Evolutionary conservation across 2,888 invertebrate species (phyloP), one percentile per base, ranked within the genome.

Genomic region (Thera britannica): DNA sequence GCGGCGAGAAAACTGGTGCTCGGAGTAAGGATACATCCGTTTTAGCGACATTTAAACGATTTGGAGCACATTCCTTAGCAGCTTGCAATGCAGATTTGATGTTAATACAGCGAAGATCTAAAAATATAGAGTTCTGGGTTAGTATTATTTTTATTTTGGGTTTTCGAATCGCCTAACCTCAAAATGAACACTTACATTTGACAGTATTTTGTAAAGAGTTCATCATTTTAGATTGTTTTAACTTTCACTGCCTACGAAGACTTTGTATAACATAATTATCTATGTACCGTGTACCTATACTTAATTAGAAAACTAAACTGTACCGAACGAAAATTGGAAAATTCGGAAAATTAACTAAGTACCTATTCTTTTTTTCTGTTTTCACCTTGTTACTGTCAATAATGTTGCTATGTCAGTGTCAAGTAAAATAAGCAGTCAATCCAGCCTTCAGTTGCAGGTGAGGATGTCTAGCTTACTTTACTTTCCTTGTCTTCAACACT

Each of bases 61-160:
- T 76, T 1, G 84, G 82, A 54, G 83, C 83, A 69, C 84, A 86
- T 83, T 90, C 90, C 65, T 88, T 85, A 7, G 88, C 70, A 0
- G 82, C 80, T 72, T 85, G 90, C 23, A 92, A 66, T 0, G 86
- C 87, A 23, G 85, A 84, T 76, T 86, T 90, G 7, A 93, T 71
- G 74, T 90, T 90, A 11, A 92, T 71, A 6, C 87, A 65, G 58
- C 92, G 88, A 72, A 93, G 79, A 85, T 90, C 93, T 93, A 86
- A 71, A 90, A 79, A 4, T 8, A 49, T 8, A 34, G 9, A 0
- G 12, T 12, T 44, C 23, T 9, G 8, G 23, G 23, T 23, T 36
- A 36, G 11, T 2, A 6, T 5, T 35, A 2, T 3, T 9, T 35
- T 5, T 36, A 9, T 41, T 6, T 9, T 54, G 35, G 2, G 52